Base-by-base conservation (phyloP, 1,140 invertebrate species). In the Cydia strobilella region DNA sequence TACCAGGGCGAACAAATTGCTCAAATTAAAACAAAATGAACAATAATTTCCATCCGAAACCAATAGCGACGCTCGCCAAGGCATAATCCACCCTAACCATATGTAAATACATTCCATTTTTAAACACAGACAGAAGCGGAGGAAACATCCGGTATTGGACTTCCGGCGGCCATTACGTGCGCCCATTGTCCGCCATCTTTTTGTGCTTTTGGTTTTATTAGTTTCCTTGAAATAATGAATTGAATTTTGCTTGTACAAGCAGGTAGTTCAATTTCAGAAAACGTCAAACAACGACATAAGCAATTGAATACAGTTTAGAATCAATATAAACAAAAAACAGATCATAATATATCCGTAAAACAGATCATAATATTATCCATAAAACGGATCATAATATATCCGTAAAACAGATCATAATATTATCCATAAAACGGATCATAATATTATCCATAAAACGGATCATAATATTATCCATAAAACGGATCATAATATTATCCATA, bases 191-290 rank as follows among this genome's bases (percentile, higher is more conserved):
- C 25, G 63, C 63, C 63, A 66, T 66, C 63, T 69, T 69, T 35
- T 69, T 69, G 65, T 69, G 65, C 7, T 69, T 39, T 69, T 39
- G 65, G 27, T 39, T 69, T 69, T 18, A 69, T 69, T 69, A 69
- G 65, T 69, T 69, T 39, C 15, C 23, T 69, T 18, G 13, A 42
- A 69, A 69, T 35, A 66, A 66, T 35, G 25, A 31, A 18, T 69
- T 69, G 54, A 23, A 59, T 69, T 69, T 69, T 9, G 35, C 12
- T 35, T 18, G 35, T 9, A 23, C 20, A 20, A 10, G 54, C 54
- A 6, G 15, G 45, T n/a, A n/a, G n/a, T n/a, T n/a, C n/a, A n/a
- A n/a, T n/a, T n/a, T n/a, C n/a, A 0, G 45, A 6, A 51, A n/a
- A 51, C 48, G 48, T n/a, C 15, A 51, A 51, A 51, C 15, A 51